Evolutionary conservation across 2,113 vertebrate species (phyloP).

Genomic region (Alaudala cheleensis): DNA sequence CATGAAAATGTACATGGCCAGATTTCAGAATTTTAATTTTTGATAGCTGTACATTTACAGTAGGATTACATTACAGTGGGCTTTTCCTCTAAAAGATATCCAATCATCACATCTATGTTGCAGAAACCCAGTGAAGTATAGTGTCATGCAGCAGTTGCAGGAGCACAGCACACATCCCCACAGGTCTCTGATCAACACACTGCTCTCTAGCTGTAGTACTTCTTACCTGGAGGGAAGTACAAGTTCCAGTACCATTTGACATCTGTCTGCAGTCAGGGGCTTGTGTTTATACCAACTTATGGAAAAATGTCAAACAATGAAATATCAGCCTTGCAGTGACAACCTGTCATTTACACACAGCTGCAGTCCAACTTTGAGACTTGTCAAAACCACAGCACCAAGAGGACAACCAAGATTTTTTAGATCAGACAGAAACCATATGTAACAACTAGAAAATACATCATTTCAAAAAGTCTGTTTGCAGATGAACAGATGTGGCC

Average conservation of each 20-base stretch:
- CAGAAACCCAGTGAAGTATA: neutral
- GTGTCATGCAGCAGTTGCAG: neutral
- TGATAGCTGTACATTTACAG: neutral
- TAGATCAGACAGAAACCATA: neutral
- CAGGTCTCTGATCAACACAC: neutral
- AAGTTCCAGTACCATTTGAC: neutral
- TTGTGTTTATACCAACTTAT: fast-evolving
- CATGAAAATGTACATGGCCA: neutral
- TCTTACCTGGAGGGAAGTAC: neutral
- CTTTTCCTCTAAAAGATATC: neutral
- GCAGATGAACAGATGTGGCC: neutral
- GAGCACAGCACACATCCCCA: neutral
- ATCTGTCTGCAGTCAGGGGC: neutral
- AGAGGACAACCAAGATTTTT: neutral
- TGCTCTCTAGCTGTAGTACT: neutral
- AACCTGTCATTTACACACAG: neutral
- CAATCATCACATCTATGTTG: neutral
- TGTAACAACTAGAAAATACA: neutral
- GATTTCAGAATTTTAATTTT: neutral
- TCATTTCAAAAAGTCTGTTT: neutral
- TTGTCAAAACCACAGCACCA: neutral
- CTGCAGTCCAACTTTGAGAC: neutral
- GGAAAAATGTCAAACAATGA: neutral
- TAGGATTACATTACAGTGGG: too few relatives aligned
- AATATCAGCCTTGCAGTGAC: neutral